phyloP scores from a whole-genome alignment of 1,140 invertebrate species.

The Anadara kagoshimensis region DNA sequence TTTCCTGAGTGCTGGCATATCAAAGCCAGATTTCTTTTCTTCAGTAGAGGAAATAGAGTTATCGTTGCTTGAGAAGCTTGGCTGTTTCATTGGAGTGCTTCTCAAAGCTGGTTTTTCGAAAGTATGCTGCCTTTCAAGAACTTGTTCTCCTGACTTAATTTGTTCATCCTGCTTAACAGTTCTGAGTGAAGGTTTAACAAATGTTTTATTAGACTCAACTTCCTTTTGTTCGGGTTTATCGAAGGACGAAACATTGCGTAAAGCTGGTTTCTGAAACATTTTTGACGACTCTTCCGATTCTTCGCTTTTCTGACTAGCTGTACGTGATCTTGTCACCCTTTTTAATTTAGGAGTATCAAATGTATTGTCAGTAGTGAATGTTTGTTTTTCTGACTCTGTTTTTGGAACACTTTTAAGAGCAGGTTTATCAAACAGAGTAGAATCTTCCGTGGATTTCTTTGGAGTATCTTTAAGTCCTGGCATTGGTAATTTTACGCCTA shows the following conservation, averaged over 20 bases:
- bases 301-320: slow-evolving; percentile 4
- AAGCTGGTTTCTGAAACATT: slow-evolving; percentile 25
- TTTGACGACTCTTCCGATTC: slow-evolving; percentile 12
- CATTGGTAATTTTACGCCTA: slow-evolving; percentile 38
- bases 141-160: background rate
- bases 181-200: slow-evolving; percentile 31
- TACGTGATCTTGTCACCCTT: slow-evolving; percentile 21
- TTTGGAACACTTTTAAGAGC: slow-evolving; percentile 24
- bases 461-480: background rate
- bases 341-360: slow-evolving; percentile 32
- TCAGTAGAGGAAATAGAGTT: background rate
- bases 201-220: slow-evolving; percentile 30
- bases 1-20: slow-evolving; percentile 32
- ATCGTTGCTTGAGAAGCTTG: slow-evolving; percentile 1
- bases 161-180: slow-evolving; percentile 14
- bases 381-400: slow-evolving; percentile 27
- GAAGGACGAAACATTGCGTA: slow-evolving; percentile 21
- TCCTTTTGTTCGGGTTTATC: slow-evolving; percentile 14
- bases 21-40: slow-evolving; percentile 28
- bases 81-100: slow-evolving; percentile 7
- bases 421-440: slow-evolving; percentile 14
- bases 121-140: slow-evolving; percentile 5
- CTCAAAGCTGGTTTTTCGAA: slow-evolving; percentile 33
- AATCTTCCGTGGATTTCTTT: background rate
- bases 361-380: slow-evolving; percentile 14